Base-by-base conservation (phyloP, 2,113 vertebrate genomes). In the Tetrao urogallus region DNA sequence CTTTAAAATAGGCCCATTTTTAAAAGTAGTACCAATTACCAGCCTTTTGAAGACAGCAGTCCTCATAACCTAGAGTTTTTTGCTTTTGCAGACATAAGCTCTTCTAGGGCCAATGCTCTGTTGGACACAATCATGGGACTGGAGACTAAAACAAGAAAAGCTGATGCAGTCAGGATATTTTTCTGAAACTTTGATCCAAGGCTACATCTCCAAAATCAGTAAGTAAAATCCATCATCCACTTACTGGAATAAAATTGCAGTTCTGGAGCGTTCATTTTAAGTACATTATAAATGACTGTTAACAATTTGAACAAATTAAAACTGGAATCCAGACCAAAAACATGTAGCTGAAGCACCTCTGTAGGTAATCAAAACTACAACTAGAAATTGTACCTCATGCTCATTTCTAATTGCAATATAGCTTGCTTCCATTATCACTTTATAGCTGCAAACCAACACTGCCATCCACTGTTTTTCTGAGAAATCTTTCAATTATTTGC, bases 401-500 rank as follows among this genome's bases (percentile, higher is more conserved):
- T 48, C 6, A 2, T 83, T 66, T 94, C 52, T 91, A 88, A 92
- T 65, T 92, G 79, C 87, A 69, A 61, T 30, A 25, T 72, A 72
- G 48, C 72, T 84, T 71, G 7, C 88, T 93, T 83, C 85, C 82
- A 64, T 83, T 89, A 88, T 50, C 57, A 40, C 93, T 94, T 91
- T 93, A 94, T 74, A 91, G 89, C 94, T 94, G 91, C 91, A 97
- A 97, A 97, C 94, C 96, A 96, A 97, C 95, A 97, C 88, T 96
- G 96, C 95, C 95, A 96, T 96, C 95, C 93, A 86, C 96, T 97
- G 96, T 97, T 96, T 94, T 93, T 58, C 85, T 86, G 93, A 91
- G 93, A 96, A 88, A 95, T 94, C 85, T 94, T 95, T 81, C 94
- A 86, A 91, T 78, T 91, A 91, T 84, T 86, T 95, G 61, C 75